Evolutionary conservation across 1,140 invertebrate species (phyloP).

Genomic region (Parapsyche elsis): DNA sequence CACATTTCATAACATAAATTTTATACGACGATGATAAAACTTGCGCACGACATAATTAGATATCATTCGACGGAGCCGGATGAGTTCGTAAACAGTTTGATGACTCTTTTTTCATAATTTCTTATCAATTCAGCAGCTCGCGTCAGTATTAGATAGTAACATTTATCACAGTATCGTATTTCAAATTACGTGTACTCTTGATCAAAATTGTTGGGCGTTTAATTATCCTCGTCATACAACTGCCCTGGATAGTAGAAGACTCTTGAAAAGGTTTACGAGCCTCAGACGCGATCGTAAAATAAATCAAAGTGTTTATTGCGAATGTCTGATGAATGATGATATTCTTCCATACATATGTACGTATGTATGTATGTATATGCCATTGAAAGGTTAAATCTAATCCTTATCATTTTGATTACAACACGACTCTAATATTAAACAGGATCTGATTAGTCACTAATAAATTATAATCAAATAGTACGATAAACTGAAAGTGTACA

Average conservation of each 20-base stretch:
- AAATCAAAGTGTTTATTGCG: constrained; percentile 44
- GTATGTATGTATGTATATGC: neutral
- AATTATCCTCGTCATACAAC: too few relatives aligned
- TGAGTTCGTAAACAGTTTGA: constrained; percentile 16
- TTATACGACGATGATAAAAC: constrained; percentile 38
- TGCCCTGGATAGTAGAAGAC: constrained; percentile 24
- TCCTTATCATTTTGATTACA: too few relatives aligned
- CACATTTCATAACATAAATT: constrained; percentile 39
- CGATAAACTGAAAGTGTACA: too few relatives aligned
- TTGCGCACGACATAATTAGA: constrained; percentile 25
- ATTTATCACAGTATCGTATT: too few relatives aligned
- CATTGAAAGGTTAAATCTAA: constrained; percentile 2
- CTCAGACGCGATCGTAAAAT: constrained; percentile 41
- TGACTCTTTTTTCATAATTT: neutral
- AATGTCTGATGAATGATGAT: constrained; percentile 24
- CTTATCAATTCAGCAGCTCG: too few relatives aligned
- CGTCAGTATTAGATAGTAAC: too few relatives aligned
- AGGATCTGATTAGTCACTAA: too few relatives aligned
- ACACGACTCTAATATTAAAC: too few relatives aligned
- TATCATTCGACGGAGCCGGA: constrained; percentile 14
- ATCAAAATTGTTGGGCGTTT: too few relatives aligned
- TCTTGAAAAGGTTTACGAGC: constrained; percentile 35
- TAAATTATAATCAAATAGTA: too few relatives aligned
- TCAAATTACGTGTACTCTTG: too few relatives aligned
- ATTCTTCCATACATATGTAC: constrained; percentile 41